These are phyloP conservation scores for Mastigias papua DNA, from an alignment of 30 jellyfish, hydroid and myxozoan genomes.

Conservation along the genomic window DNA sequence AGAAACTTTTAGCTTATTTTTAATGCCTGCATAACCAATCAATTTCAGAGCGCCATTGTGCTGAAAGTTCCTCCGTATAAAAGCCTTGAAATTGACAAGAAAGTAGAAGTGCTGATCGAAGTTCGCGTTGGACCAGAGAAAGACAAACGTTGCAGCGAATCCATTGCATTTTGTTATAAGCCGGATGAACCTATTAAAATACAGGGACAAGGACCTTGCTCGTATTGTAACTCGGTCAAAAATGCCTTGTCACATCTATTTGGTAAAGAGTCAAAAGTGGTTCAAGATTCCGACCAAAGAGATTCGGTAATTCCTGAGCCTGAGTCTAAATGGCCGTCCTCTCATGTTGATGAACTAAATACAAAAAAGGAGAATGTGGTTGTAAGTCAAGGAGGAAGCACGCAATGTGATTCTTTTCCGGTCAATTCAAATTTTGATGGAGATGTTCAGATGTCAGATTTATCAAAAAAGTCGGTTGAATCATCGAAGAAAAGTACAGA, in stretches of 20 bases:
- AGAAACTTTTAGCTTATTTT: no score
- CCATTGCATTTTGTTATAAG: conserved; percentile 72
- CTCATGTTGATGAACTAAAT: conserved; percentile 7
- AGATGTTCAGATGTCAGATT: conserved; percentile 50
- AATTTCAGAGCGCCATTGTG: conserved; percentile 94
- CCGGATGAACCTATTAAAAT: conserved; percentile 30
- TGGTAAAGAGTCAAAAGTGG: conserved; percentile 43
- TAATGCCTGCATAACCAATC: no score
- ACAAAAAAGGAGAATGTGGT: neutral
- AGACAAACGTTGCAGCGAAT: conserved; percentile 95
- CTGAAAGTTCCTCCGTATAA: conserved; percentile 86
- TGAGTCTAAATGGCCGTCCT: conserved; percentile 37
- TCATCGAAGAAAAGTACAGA: conserved; percentile 1
- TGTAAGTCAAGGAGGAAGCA: neutral
- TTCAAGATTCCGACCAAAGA: neutral
- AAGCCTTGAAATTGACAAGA: conserved; percentile 32
- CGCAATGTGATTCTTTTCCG: neutral
- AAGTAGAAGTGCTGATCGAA: conserved; percentile 83
- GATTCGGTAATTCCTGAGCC: conserved; percentile 16
- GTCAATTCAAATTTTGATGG: neutral
- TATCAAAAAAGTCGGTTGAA: conserved; percentile 9
- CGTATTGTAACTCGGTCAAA: conserved; percentile 75
- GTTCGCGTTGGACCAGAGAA: conserved; percentile 96
- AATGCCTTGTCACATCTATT: conserved; percentile 71
- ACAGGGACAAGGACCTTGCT: conserved; percentile 55